phyloP scores from a whole-genome alignment of 30 jellyfish, hydroid and myxozoan genomes.

The Turritopsis dohrnii region DNA sequence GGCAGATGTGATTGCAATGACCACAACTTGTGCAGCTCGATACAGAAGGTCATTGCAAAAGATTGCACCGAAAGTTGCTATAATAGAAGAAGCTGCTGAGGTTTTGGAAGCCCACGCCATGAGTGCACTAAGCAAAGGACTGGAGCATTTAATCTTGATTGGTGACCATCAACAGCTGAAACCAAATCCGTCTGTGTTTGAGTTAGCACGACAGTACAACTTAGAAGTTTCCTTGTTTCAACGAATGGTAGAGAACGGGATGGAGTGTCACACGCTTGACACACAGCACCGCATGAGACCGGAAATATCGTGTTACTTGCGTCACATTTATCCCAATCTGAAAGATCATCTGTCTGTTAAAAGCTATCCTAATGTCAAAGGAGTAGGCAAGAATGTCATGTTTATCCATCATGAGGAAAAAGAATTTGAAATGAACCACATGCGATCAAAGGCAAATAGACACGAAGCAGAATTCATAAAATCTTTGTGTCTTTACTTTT shows the following conservation, averaged over 20 bases:
- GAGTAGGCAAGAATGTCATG: constrained; percentile 46
- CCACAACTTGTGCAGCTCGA: constrained; percentile 70
- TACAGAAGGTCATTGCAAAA: constrained; percentile 23
- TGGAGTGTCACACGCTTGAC: constrained; percentile 52
- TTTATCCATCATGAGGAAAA: constrained; percentile 37
- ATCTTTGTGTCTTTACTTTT: constrained; percentile 59
- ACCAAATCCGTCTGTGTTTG: constrained; percentile 62
- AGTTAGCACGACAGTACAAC: constrained; percentile 47
- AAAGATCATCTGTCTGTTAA: constrained; percentile 46
- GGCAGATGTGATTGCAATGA: constrained; percentile 57
- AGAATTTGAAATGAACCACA: constrained; percentile 17
- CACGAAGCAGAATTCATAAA: constrained; percentile 60
- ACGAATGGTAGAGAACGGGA: constrained; percentile 65
- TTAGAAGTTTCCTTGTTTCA: constrained; percentile 57
- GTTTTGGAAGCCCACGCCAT: constrained; percentile 79
- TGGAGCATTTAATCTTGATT: constrained; percentile 57
- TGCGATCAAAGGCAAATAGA: constrained; percentile 44
- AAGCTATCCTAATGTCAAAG: constrained; percentile 41
- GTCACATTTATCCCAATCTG: constrained; percentile 56
- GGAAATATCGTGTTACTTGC: constrained; percentile 42
- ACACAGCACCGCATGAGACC: constrained; percentile 84
- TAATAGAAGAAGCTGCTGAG: constrained; percentile 88
- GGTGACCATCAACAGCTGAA: constrained; percentile 83
- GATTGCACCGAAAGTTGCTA: constrained; percentile 41
- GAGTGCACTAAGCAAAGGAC: constrained; percentile 32